Evolutionary conservation across 2,113 vertebrate species (phyloP).

Genomic region (Trichechus manatus): DNA sequence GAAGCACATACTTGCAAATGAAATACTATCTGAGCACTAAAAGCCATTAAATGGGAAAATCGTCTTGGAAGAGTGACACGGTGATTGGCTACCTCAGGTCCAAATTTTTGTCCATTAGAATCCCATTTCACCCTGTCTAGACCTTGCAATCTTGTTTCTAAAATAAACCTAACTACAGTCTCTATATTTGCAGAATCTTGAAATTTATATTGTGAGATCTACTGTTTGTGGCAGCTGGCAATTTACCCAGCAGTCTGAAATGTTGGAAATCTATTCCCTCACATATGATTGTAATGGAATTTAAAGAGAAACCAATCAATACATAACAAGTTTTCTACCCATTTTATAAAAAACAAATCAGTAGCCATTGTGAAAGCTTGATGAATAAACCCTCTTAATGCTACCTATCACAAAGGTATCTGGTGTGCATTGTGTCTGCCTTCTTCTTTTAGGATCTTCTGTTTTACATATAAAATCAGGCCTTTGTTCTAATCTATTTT

Average conservation of each 20-base stretch:
- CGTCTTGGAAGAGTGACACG: conserved; percentile 65
- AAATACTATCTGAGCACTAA: conserved; percentile 56
- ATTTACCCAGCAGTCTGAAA: conserved; percentile 58
- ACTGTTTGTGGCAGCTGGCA: conserved; percentile 55
- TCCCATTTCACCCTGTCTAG: conserved; percentile 15
- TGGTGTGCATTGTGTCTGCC: neutral
- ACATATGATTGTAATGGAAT: conserved; percentile 62
- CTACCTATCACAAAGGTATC: neutral
- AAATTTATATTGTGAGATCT: conserved; percentile 50
- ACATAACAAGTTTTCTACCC: conserved; percentile 49
- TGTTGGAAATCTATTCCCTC: conserved; percentile 56
- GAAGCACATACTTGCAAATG: conserved; percentile 55
- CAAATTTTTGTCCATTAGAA: conserved; percentile 61
- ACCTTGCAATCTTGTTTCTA: conserved; percentile 69
- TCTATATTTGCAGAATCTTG: conserved; percentile 49
- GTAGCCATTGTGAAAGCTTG: neutral
- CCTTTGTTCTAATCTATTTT: conserved; percentile 14
- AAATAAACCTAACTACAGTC: conserved; percentile 62
- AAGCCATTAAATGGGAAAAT: conserved; percentile 56
- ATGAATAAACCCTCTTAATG: conserved; percentile 55
- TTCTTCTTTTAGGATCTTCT: conserved; percentile 46
- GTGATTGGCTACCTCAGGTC: conserved; percentile 61
- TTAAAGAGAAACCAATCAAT: conserved; percentile 53
- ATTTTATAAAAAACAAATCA: neutral
- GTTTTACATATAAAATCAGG: conserved; percentile 33